Evolutionary conservation across 2,113 vertebrate genomes (phyloP).

Genomic region (Gracilinanus agilis): DNA sequence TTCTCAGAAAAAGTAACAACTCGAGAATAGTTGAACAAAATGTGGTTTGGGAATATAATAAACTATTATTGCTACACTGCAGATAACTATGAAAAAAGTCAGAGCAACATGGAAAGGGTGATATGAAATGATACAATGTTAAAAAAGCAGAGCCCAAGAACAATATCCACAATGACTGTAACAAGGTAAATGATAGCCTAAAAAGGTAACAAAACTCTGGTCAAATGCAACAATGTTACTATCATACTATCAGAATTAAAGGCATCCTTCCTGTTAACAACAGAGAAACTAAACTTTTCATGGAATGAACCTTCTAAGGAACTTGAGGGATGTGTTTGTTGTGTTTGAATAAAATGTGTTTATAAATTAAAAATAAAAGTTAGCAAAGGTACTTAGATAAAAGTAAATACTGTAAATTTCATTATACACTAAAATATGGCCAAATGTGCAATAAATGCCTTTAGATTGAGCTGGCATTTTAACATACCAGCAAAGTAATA

Average conservation of each 20-base stretch:
- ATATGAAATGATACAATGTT: not conserved
- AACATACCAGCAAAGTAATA: not conserved
- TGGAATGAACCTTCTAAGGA: not conserved
- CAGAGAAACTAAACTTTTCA: not conserved
- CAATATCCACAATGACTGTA: not conserved
- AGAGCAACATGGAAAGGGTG: not conserved
- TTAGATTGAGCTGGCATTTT: slow-evolving; percentile 6
- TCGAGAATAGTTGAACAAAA: not conserved
- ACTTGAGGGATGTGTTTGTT: not conserved
- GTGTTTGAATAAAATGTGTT: not conserved
- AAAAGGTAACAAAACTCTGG: not conserved
- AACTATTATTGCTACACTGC: not conserved
- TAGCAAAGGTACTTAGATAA: not conserved
- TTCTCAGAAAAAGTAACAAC: not conserved
- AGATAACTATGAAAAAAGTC: not conserved
- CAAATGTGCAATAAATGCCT: not conserved
- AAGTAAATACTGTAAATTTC: not conserved
- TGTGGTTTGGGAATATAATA: not conserved
- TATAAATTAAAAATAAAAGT: not conserved
- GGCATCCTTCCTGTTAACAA: not conserved
- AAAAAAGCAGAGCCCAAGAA: not conserved
- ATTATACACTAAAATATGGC: slow-evolving; percentile 27
- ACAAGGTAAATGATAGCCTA: not conserved
- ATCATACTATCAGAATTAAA: not conserved
- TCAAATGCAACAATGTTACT: not conserved